These are phyloP conservation scores for Acrocyrtus sp. DNA, from an alignment of 2,888 invertebrate species.

Conservation along the genomic window DNA sequence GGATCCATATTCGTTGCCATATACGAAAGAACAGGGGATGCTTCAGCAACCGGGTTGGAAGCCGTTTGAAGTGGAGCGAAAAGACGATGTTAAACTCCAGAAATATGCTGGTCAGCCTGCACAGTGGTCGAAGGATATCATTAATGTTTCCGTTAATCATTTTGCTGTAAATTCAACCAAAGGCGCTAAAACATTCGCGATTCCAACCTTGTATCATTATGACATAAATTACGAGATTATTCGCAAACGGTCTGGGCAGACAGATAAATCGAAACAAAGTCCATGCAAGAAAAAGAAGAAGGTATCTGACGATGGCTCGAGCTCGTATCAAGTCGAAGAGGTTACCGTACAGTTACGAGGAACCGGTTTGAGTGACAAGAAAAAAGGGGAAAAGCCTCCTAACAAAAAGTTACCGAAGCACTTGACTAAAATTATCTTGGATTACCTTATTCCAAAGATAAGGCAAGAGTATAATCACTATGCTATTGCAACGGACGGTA, in stretches of 20 bases:
- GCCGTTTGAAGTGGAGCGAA: background rate
- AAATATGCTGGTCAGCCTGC: conserved; percentile 1
- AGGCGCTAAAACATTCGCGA: background rate
- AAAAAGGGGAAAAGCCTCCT: background rate
- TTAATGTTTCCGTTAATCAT: conserved; percentile 30
- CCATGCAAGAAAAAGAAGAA: background rate
- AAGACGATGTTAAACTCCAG: conserved; percentile 24
- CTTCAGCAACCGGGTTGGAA: conserved; percentile 4
- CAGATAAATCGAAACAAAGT: background rate
- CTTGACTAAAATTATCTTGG: conserved; percentile 22
- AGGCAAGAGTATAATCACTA: background rate
- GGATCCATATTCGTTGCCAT: conserved; percentile 1
- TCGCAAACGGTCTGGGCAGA: background rate
- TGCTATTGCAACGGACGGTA: conserved; percentile 23
- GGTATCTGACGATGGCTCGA: no score
- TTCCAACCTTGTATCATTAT: conserved; percentile 31
- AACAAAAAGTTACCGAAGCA: conserved; percentile 24
- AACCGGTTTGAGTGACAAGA: background rate
- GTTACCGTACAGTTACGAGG: background rate
- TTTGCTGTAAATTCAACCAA: background rate
- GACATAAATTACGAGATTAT: conserved; percentile 18
- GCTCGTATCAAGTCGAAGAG: background rate
- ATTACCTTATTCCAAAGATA: conserved; percentile 12
- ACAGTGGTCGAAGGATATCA: background rate
- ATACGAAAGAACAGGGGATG: background rate